A percentile compares a stretch with the other conserved stretches of the same genome.
These are phyloP conservation scores for Ophion slaviceki DNA, from an alignment of 2,888 invertebrate genomes.

Conservation along the genomic window DNA sequence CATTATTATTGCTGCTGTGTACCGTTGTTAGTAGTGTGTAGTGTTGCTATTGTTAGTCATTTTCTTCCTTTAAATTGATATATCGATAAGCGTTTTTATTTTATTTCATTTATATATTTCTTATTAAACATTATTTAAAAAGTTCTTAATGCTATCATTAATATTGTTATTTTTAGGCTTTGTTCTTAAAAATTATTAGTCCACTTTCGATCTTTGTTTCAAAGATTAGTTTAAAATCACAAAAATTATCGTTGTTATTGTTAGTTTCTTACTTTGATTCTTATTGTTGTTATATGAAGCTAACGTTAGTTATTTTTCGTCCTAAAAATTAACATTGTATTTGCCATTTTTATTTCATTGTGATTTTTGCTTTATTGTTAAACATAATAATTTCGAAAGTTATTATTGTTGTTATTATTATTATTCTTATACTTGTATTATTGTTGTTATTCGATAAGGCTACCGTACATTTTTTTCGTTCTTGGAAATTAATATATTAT, in stretches of 20 bases:
- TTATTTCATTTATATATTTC: background rate
- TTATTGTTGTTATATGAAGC: background rate
- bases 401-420: too few relatives aligned
- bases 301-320: background rate
- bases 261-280: background rate
- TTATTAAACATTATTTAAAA: background rate
- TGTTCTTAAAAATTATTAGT: background rate
- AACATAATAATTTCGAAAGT: too few relatives aligned
- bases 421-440: too few relatives aligned
- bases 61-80: background rate
- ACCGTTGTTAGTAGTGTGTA: too few relatives aligned
- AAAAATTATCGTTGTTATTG: background rate
- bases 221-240: too few relatives aligned
- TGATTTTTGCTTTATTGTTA: too few relatives aligned
- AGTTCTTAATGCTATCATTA: background rate
- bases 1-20: background rate
- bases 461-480: too few relatives aligned
- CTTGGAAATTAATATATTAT: too few relatives aligned
- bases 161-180: background rate
- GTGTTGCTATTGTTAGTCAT: background rate
- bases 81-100: background rate
- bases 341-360: too few relatives aligned
- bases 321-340: background rate
- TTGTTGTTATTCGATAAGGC: too few relatives aligned
- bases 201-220: conserved; percentile 76